Evolutionary conservation across 1,140 invertebrate genomes (phyloP), one percentile per base, ranked within the genome.

Genomic region (Drosophila mayri): DNA sequence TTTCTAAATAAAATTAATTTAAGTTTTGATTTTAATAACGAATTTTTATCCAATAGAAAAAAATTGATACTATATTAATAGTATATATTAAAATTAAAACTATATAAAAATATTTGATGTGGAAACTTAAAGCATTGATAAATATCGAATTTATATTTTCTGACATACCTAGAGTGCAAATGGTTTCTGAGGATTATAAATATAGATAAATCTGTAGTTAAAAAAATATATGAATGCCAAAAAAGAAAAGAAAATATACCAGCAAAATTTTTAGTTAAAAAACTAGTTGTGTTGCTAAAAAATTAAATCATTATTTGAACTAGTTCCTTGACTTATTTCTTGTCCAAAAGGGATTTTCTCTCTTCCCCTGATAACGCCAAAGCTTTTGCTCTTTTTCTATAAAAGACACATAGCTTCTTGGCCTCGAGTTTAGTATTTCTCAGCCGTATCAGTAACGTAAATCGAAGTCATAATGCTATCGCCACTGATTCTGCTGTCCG

Each of bases 351-450:
- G 66, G 72, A 78, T 11, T 16, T 66, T 49, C 20, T 67, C 58
- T 63, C 52, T 30, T 28, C 7, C 0, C 7, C 40, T 20, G 25
- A 47, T 58, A 38, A 20, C 20, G 12, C 16, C 32, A 67, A 86
- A 85, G 82, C 82, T 81, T 52, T 43, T 18, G 16, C 28, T 12
- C 11, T 30, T 22, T n/a, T 7, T 6, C 16, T 70, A 85, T 81
- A 81, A 71, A 81, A 81, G 12, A 18, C 41, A 9, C 8, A 0
- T 38, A 11, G 49, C 5, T n/a, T 50, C 18, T 40, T 9, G 25
- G 44, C 37, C 16, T 2, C 14, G n/a, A 6, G 32, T 52, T 74
- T 37, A 22, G 11, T 35, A 44, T 46, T 74, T 57, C 32, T 18
- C 14, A 59, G 5, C 28, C 47, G 32, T 49, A 61, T 67, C 47